These are phyloP conservation scores for Dendrophyllia cribrosa DNA, from an alignment of 64 coral and sea anemone species.

Conservation along the genomic window DNA sequence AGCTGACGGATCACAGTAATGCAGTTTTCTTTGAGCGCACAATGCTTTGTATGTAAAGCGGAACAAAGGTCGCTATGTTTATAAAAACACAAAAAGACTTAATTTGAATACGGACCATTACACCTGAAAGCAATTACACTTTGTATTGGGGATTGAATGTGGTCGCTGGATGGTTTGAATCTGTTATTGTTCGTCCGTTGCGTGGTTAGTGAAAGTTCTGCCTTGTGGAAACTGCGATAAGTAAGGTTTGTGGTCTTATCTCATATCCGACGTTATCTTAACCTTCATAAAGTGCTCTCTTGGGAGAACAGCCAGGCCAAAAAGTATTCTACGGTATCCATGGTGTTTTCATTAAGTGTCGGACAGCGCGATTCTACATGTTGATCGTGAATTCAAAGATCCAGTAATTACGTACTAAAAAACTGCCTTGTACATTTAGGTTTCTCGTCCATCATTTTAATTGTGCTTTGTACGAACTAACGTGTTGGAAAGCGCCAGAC, in stretches of 20 bases:
- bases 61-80: constrained; percentile 31
- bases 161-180: background rate
- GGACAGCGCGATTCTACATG: background rate
- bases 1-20: background rate
- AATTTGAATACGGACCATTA: background rate
- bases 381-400: background rate
- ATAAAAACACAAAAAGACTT: constrained; percentile 9
- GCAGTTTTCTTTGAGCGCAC: background rate
- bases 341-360: constrained; percentile 12
- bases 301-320: background rate
- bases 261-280: background rate
- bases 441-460: background rate
- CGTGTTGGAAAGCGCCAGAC: background rate
- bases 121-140: background rate
- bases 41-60: background rate
- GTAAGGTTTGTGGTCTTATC: background rate
- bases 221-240: background rate
- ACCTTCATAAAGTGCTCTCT: background rate
- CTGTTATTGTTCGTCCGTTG: background rate
- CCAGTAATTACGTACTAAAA: background rate
- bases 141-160: background rate
- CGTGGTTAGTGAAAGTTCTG: background rate
- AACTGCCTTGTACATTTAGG: background rate
- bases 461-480: background rate
- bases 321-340: constrained; percentile 6